Conservation (phyloP, 2,113 vertebrate genomes). For the Pycnonotus jocosus region DNA sequence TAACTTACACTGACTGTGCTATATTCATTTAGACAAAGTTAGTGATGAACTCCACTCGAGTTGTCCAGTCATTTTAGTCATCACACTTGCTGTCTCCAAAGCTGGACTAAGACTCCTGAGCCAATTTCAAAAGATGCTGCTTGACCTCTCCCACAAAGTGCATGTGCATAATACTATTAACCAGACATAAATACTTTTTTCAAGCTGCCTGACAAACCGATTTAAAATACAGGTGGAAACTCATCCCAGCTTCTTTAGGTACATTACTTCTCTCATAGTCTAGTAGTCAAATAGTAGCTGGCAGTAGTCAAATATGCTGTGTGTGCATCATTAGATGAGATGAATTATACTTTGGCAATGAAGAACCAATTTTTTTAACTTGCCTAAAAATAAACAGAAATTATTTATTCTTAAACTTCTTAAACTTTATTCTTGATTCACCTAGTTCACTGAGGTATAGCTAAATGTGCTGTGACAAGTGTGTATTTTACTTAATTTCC, state of each 20-base stretch:
- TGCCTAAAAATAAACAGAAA: background rate
- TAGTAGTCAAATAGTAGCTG: background rate
- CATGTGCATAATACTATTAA: background rate
- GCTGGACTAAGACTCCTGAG: background rate
- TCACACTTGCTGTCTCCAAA: background rate
- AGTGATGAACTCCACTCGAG: background rate
- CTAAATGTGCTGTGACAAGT: background rate
- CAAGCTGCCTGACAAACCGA: background rate
- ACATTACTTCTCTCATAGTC: background rate
- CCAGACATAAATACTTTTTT: background rate
- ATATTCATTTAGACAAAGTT: background rate
- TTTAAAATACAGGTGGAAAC: background rate
- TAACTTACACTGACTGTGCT: background rate
- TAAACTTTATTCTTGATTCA: background rate
- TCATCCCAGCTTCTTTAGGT: background rate
- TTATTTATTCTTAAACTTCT: background rate
- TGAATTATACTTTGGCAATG: background rate
- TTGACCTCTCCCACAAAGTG: background rate
- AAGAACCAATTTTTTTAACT: background rate
- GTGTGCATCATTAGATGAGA: background rate
- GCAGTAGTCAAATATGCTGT: background rate
- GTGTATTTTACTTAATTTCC: background rate
- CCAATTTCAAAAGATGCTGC: background rate
- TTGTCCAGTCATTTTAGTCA: conserved; percentile 9
- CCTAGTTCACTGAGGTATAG: background rate